Evolutionary conservation across 2,797 vertebrate genomes (phyloP).

Genomic region (Chrosomus eos): DNA sequence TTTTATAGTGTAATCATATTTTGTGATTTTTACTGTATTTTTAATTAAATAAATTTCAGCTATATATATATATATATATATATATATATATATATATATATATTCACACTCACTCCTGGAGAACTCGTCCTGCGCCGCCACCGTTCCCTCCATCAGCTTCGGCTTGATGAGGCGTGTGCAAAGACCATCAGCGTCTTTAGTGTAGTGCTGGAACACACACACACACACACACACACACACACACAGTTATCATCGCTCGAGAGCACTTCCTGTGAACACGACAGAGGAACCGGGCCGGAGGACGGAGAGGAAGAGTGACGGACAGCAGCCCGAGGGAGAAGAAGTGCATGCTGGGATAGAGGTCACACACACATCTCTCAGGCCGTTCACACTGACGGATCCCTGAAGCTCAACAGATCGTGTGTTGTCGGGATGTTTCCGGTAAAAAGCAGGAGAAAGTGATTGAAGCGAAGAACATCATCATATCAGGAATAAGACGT

Average conservation of each 20-base stretch:
- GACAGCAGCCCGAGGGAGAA: neutral
- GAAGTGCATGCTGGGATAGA: conserved; percentile 15
- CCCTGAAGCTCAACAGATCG: neutral
- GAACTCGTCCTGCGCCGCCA: conserved; percentile 95
- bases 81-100: too few relatives aligned
- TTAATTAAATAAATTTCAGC: too few relatives aligned
- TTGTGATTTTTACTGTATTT: too few relatives aligned
- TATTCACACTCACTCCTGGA: conserved; percentile 83
- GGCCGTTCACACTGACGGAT: neutral
- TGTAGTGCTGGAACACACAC: conserved; percentile 9
- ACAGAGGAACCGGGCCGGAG: neutral
- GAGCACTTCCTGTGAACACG: conserved; percentile 22
- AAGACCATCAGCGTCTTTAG: conserved; percentile 91
- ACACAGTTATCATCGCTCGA: too few relatives aligned
- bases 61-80: too few relatives aligned
- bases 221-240: conserved; percentile 12
- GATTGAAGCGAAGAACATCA: neutral
- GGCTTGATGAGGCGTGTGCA: conserved; percentile 94
- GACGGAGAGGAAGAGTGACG: neutral
- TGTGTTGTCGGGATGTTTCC: neutral
- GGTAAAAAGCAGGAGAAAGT: too few relatives aligned
- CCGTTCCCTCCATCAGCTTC: conserved; percentile 94
- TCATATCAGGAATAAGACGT: neutral
- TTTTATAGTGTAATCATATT: too few relatives aligned
- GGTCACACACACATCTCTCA: neutral